Percentiles rank a stretch among this genome's conserved stretches.
Evolutionary conservation across 2,888 invertebrate species (phyloP).

Genomic region (Zhuqinia jingwanae): DNA sequence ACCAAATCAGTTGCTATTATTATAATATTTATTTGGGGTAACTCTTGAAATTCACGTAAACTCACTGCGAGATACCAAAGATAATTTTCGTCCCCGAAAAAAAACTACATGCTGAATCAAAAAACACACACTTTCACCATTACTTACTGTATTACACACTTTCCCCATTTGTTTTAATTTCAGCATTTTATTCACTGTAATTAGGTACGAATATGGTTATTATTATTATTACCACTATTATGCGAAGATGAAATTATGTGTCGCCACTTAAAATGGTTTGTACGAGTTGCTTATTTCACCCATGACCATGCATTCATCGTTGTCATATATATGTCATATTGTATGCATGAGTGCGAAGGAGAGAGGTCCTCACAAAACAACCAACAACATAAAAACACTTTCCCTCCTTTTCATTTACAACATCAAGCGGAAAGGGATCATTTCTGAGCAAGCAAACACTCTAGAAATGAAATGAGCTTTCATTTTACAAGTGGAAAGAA

Average conservation of each 20-base stretch:
- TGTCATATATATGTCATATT: background rate
- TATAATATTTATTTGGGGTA: too few species aligned
- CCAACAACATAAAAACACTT: background rate
- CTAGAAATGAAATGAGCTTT: conserved; percentile 12
- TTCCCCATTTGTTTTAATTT: too few species aligned
- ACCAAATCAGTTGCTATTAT: too few species aligned
- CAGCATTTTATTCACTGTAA: too few species aligned
- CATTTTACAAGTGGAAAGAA: conserved; percentile 1
- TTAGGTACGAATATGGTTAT: background rate
- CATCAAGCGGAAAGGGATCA: conserved; percentile 13
- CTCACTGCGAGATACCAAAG: too few species aligned
- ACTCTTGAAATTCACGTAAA: too few species aligned
- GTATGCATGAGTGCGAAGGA: background rate
- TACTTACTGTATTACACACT: too few species aligned
- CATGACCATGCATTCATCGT: background rate
- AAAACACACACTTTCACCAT: too few species aligned
- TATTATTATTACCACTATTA: background rate
- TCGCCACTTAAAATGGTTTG: background rate
- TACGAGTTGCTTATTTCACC: background rate
- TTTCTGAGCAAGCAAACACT: background rate
- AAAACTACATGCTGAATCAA: too few species aligned
- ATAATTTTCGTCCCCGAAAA: too few species aligned
- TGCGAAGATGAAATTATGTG: background rate
- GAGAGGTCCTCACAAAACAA: conserved; percentile 4
- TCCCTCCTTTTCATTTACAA: background rate